Conservation (phyloP, 92 coral and sea anemone species). For the Zoanthus gigantus region DNA sequence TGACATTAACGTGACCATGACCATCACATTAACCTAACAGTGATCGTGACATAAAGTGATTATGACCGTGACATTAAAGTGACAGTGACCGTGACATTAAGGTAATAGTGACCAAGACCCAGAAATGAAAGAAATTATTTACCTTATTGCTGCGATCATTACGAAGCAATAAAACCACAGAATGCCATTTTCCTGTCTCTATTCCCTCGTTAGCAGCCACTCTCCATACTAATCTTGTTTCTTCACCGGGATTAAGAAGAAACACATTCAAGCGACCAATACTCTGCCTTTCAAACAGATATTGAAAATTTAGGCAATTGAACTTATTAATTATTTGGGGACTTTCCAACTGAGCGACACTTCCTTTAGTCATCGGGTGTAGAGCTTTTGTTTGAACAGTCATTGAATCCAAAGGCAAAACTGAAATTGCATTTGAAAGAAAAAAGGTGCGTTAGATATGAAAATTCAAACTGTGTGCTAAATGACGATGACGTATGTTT, state of each 20-base stretch:
- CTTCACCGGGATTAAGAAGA: not conserved
- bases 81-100: too few relatives aligned
- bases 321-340: conserved; percentile 20
- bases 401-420: not conserved
- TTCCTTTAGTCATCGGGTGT: not conserved
- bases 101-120: too few relatives aligned
- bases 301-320: conserved; percentile 20
- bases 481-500: too few relatives aligned
- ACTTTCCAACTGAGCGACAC: not conserved
- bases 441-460: not conserved
- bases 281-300: conserved; percentile 18
- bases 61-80: too few relatives aligned
- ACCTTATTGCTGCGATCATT: conserved; percentile 29
- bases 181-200: conserved; percentile 5
- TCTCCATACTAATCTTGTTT: conserved; percentile 1
- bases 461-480: too few relatives aligned
- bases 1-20: too few relatives aligned
- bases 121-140: too few relatives aligned
- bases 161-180: not conserved
- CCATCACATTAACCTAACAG: too few relatives aligned
- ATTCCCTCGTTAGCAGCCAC: conserved; percentile 13
- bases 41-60: too few relatives aligned
- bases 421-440: not conserved
- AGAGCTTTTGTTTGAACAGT: conserved; percentile 2
- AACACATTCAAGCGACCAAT: conserved; percentile 31